Percentiles rank a stretch among this genome's conserved stretches.
phyloP scores from a whole-genome alignment of 2,113 vertebrate species.

The Hippocampus barbouri region DNA sequence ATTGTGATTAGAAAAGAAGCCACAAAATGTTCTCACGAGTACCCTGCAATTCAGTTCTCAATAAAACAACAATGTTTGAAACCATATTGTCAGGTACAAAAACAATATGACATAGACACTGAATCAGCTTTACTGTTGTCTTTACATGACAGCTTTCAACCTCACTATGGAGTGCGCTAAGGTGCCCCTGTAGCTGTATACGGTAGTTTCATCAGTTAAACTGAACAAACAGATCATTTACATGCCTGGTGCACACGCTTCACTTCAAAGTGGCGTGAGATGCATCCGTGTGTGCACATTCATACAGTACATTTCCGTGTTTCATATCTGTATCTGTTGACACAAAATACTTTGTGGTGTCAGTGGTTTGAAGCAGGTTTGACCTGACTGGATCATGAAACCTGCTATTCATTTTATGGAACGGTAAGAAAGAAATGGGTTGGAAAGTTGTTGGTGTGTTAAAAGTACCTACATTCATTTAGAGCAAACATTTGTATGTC shows the following conservation, averaged over 20 bases:
- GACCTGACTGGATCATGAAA: constrained; percentile 44
- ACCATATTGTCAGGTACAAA: background rate
- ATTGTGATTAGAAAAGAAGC: background rate
- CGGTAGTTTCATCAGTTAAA: constrained; percentile 54
- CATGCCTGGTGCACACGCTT: constrained; percentile 32
- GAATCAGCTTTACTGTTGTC: background rate
- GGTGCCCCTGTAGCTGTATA: background rate
- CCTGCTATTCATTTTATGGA: constrained; percentile 20
- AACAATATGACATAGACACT: background rate
- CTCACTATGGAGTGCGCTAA: background rate
- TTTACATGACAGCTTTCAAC: background rate
- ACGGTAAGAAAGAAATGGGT: background rate
- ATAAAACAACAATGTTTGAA: background rate
- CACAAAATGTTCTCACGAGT: background rate
- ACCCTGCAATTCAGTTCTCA: background rate
- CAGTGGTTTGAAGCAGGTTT: constrained; percentile 55
- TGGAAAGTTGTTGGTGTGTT: background rate
- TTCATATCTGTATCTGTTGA: constrained; percentile 54
- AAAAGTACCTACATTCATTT: background rate
- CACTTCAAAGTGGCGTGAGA: background rate
- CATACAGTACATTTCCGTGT: constrained; percentile 13
- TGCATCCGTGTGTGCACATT: constrained; percentile 6
- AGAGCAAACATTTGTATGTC: background rate
- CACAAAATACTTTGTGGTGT: constrained; percentile 53
- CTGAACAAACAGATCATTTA: constrained; percentile 49